A percentile compares a stretch with the other conserved stretches of the same genome.
phyloP scores from a whole-genome alignment of 1,140 invertebrate genomes.

The Cataglyphis hispanica region DNA sequence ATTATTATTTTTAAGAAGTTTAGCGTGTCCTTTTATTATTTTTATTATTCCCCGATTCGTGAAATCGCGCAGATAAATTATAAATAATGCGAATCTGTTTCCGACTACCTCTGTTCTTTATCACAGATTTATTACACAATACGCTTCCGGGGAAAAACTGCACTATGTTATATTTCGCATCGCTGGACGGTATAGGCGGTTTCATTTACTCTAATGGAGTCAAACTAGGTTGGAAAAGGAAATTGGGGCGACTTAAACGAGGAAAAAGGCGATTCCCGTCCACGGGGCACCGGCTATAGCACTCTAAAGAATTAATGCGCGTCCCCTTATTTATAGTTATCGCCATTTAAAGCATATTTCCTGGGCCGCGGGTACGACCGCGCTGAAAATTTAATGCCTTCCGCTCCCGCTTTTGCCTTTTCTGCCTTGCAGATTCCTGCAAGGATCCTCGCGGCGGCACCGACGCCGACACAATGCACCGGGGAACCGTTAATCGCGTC shows the following conservation, averaged over 20 bases:
- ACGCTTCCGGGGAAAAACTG: background rate
- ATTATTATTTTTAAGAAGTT: no score
- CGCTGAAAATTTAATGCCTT: constrained; percentile 72
- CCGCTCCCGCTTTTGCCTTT: constrained; percentile 17
- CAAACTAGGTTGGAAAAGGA: constrained; percentile 46
- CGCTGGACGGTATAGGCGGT: background rate
- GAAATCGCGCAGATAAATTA: constrained; percentile 28
- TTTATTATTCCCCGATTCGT: background rate
- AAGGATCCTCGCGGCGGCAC: constrained; percentile 3
- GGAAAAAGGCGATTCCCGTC: constrained; percentile 10
- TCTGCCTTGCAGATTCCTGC: background rate
- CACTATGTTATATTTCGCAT: background rate
- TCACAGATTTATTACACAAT: background rate
- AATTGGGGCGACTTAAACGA: constrained; percentile 12
- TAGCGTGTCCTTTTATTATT: constrained; percentile 1
- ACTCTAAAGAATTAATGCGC: constrained; percentile 64
- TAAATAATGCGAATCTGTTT: background rate
- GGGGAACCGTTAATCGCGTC: constrained; percentile 59
- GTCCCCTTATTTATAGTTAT: constrained; percentile 77
- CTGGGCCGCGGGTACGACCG: constrained; percentile 60
- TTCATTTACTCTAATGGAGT: constrained; percentile 28
- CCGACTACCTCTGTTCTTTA: background rate
- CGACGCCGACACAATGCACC: constrained; percentile 45
- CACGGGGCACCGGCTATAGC: constrained; percentile 7
- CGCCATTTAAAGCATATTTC: constrained; percentile 76